Conservation (phyloP, 2,888 invertebrate species). For the Pachycephus smyrnensis region DNA sequence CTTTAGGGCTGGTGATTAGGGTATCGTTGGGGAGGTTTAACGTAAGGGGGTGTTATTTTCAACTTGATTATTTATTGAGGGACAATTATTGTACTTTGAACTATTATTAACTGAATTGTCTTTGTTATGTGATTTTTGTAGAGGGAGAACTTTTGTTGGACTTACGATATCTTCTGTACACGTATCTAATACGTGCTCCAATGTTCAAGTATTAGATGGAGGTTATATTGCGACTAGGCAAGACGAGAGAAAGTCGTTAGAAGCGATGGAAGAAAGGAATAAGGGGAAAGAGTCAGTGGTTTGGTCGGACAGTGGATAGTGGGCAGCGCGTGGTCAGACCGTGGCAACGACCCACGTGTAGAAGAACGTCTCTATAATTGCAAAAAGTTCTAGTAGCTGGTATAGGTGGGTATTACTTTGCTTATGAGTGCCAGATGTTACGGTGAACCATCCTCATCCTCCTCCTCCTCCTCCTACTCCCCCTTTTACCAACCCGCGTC, state of each 20-base stretch:
- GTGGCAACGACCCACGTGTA: slow-evolving; percentile 12
- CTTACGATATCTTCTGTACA: too few relatives aligned
- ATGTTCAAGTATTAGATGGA: slow-evolving; percentile 25
- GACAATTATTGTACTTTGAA: too few relatives aligned
- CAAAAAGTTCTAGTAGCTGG: slow-evolving; percentile 27
- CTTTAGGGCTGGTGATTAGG: too few relatives aligned
- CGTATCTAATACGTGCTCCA: slow-evolving; percentile 34
- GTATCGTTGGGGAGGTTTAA: too few relatives aligned
- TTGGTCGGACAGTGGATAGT: slow-evolving; percentile 16
- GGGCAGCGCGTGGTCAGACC: slow-evolving; percentile 12
- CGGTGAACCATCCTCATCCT: too few relatives aligned
- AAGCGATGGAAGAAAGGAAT: slow-evolving; percentile 12
- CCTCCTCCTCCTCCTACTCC: slow-evolving; percentile 20
- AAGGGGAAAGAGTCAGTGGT: slow-evolving; percentile 1
- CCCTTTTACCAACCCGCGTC: not conserved
- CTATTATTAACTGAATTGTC: too few relatives aligned
- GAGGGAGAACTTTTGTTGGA: too few relatives aligned
- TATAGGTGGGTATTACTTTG: slow-evolving; percentile 27
- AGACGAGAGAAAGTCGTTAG: slow-evolving; percentile 22
- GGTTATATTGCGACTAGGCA: not conserved
- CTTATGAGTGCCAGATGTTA: slow-evolving; percentile 34
- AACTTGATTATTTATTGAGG: too few relatives aligned
- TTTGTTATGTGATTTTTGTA: too few relatives aligned
- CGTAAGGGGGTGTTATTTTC: too few relatives aligned
- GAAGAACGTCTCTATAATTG: slow-evolving; percentile 35